Evolutionary conservation across 37 sponge, comb jelly and placozoan species (phyloP), one percentile per base, ranked within the genome.

Genomic region (Axinella damicornis): DNA sequence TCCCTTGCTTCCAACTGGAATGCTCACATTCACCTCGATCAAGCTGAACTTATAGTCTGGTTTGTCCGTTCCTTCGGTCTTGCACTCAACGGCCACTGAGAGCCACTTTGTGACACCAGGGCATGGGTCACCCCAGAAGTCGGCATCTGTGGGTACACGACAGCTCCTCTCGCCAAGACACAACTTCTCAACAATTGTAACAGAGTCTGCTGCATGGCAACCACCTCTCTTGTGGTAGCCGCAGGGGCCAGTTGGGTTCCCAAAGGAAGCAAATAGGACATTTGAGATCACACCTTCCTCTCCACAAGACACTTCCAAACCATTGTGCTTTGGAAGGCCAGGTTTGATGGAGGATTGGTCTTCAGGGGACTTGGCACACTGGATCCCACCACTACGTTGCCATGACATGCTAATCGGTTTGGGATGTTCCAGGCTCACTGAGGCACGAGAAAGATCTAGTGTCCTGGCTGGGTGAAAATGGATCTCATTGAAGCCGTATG

Each of bases 351-450:
- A 65, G 18, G 79, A 64, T 35, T 65, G 70, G 22, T 86, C 53
- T 58, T 88, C 90, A 20, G 85, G 63, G 11, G 72, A 37, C 41
- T 84, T 90, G 71, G 67, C 78, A 59, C 90, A 90, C 28, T 77
- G 85, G 22, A 84, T 28, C 20, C 85, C 72, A 32, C 85, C 85
- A 24, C 65, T 38, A 65, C 84, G 54, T 25, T 79, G 59, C 90
- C 90, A 90, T 6, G 73, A 66, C 63, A 80, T 68, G 57, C 79
- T 40, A 6, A 90, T 31, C 11, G 60, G 74, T 21, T 80, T 70
- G 20, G 90, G 90, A 28, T 79, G 38, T 1, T 79, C 80, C 11
- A 84, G 54, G 21, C 65, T 63, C 20, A 78, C 76, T 19, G 74
- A 65, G 25, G 80, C 90, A 20, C 78, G 52, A 14, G 78, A 38